Evolutionary conservation across 1,140 invertebrate genomes (phyloP), one percentile per base, ranked within the genome.

Genomic region (Drosophila mayri): DNA sequence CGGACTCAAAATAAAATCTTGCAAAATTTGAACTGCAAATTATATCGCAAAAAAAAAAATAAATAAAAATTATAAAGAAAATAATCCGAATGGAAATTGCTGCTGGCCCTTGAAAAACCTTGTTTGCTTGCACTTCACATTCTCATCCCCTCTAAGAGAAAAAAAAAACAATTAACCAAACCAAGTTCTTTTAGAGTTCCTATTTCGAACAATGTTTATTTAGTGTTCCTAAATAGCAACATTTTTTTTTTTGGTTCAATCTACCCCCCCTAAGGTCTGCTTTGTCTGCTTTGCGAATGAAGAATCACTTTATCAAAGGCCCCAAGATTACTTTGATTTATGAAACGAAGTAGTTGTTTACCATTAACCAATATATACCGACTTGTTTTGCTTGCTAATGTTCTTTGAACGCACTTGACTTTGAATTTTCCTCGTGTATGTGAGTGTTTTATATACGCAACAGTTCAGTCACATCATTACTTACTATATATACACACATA

Each of bases 361-460:
- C 47, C 40, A 37, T 38, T 37, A 71, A 72, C 28, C 28, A 25
- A 28, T 60, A n/a, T 72, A 72, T 72, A 72, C 37, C 41, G 20
- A 72, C 54, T 72, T 73, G 52, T 73, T 73, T 73, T 73, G 70
- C 70, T 72, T 73, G 70, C 44, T 73, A 73, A 52, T 72, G 52
- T 72, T 72, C 44, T 30, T 59, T 73, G 67, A 60, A 49, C 70
- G 66, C 67, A 73, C 70, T 60, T 72, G 44, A 59, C 38, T 71
- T 72, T 54, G 16, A 38, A 37, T 52, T 50, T 50, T 38, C 59
- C 44, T 59, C 52, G 61, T 63, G 49, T 70, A 32, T 68, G 67
- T 57, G 67, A 70, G 64, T 68, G 49, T 44, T 57, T 68, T 22
- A 46, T 32, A 38, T 68, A 52, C 37, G 47, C 64, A 35, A 70